Base-by-base conservation (phyloP, 2,888 invertebrate species). In the Villa cingulata region DNA sequence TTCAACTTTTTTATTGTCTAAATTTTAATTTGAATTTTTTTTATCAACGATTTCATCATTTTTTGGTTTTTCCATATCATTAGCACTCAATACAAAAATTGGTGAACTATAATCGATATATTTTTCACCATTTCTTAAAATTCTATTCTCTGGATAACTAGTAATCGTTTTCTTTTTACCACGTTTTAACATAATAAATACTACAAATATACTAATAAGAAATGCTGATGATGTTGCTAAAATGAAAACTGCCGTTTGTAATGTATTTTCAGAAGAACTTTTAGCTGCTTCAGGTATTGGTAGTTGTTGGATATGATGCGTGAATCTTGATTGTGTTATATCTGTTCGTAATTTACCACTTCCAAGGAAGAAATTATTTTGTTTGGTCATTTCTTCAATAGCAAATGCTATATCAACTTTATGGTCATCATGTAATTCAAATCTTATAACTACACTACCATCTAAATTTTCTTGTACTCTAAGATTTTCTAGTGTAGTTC, bases 391-490 rank as follows among this genome's bases (percentile, higher is more conserved):
- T 65, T 84, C 81, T 64, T 88, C 87, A 40, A 89, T 73, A 58
- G 82, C 77, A 60, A 83, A 87, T 1, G 86, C 83, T 37, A 84
- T 74, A 62, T 88, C 87, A 1, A 85, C 81, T 58, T 87, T 86
- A 54, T 79, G 77, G 2, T 77, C 74, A 5, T 86, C 86, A 48
- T 79, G 72, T 5, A 89, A 68, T 41, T 81, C 73, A 47, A 83
- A 83, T 32, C 75, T 72, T n/a, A 77, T 65, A 34, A 71, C 68
- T 0, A 73, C 66, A 0, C 61, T 60, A 1, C 71, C 71, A 50
- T 76, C 76, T 1, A 72, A 58, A 65, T 73, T 63, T 59, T 72
- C 62, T 63, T 76, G 64, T 48, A 74, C 63, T 43, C 72, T 60
- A 54, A 78, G 58, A 64, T 82, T 70, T 52, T 74, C 70, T 36